Percentiles rank a stretch among this genome's conserved stretches.
phyloP scores from a whole-genome alignment of 2,888 invertebrate genomes.

The Oxystoma pomonae region DNA sequence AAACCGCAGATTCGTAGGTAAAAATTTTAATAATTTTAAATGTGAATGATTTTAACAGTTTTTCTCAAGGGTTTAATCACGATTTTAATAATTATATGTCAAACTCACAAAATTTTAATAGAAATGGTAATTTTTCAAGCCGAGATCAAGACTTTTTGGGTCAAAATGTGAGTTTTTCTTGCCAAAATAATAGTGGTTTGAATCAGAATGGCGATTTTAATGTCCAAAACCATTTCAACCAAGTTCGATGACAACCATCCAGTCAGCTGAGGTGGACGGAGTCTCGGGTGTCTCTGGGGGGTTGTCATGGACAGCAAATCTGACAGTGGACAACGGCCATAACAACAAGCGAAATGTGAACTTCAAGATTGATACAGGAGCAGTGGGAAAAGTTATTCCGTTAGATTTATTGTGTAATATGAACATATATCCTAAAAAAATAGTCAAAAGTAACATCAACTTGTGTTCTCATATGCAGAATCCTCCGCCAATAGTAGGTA shows the following conservation, averaged over 20 bases:
- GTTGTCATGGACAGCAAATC: not conserved
- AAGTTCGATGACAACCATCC: not conserved
- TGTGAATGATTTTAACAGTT: too few relatives aligned
- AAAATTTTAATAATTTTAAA: too few relatives aligned
- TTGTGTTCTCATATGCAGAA: not conserved
- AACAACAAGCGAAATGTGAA: not conserved
- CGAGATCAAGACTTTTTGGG: not conserved
- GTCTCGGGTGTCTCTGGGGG: not conserved
- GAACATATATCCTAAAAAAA: not conserved
- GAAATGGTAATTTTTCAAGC: not conserved
- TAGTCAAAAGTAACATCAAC: not conserved
- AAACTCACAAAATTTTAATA: too few relatives aligned
- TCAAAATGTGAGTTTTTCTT: not conserved
- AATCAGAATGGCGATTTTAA: not conserved
- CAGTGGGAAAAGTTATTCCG: not conserved
- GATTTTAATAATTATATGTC: too few relatives aligned
- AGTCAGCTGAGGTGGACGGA: not conserved
- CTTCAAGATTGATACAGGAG: slow-evolving; percentile 3
- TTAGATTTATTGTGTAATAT: not conserved
- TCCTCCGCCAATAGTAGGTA: not conserved
- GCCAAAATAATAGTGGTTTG: not conserved
- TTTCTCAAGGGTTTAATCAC: too few relatives aligned
- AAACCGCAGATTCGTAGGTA: too few relatives aligned
- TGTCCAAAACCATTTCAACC: not conserved
- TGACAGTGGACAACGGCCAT: not conserved